Conservation (phyloP, 2,797 vertebrate species). For the Hydrocynus forskahlii region DNA sequence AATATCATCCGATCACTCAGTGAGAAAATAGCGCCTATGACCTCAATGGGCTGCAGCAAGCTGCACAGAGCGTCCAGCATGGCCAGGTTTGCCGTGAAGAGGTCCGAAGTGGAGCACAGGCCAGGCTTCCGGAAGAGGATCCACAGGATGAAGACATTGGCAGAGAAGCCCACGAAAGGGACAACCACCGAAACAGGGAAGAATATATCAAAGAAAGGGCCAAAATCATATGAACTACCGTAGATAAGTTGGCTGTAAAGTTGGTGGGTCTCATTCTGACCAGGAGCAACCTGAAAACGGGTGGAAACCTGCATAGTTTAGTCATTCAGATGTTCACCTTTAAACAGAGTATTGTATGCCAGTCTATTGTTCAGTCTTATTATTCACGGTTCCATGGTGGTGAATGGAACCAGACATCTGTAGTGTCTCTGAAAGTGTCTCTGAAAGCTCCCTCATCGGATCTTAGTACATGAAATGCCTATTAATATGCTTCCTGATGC, state of each 20-base stretch:
- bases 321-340: too few relatives aligned
- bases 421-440: too few relatives aligned
- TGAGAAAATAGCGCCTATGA: neutral
- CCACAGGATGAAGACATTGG: neutral
- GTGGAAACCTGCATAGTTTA: neutral
- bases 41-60: slow-evolving; percentile 25
- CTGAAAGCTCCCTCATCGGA: too few relatives aligned
- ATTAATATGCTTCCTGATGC: too few relatives aligned
- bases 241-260: neutral
- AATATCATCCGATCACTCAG: neutral
- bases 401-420: too few relatives aligned
- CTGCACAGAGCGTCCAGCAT: slow-evolving; percentile 32
- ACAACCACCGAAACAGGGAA: neutral
- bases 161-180: neutral
- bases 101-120: slow-evolving; percentile 3
- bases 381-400: too few relatives aligned
- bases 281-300: neutral
- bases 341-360: too few relatives aligned
- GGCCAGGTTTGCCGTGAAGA: slow-evolving; percentile 34
- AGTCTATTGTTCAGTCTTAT: too few relatives aligned
- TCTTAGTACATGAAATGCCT: too few relatives aligned
- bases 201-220: neutral
- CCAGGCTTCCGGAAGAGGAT: slow-evolving; percentile 3
- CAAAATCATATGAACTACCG: neutral
- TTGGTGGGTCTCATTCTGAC: neutral